Evolutionary conservation across 2,888 invertebrate species (phyloP).

Genomic region (Busseola fusca): DNA sequence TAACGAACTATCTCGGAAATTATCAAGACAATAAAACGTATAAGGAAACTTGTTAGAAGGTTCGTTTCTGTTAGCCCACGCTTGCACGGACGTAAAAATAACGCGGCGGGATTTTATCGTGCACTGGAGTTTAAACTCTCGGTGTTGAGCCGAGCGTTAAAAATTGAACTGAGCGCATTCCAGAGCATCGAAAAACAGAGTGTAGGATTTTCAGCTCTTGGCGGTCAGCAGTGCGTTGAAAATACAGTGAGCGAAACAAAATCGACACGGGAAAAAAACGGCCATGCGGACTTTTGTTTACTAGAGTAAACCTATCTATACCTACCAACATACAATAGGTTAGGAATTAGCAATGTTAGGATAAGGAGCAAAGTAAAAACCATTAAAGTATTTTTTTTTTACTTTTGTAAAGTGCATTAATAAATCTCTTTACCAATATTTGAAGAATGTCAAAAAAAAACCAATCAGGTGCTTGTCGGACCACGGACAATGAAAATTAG

Average conservation of each 20-base stretch:
- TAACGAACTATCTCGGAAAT: conserved; percentile 45
- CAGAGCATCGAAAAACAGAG: neutral
- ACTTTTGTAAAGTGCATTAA: neutral
- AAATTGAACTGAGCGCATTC: neutral
- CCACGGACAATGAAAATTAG: neutral
- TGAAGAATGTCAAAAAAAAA: neutral
- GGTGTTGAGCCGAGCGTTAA: neutral
- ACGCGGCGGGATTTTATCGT: neutral
- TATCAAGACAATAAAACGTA: conserved; percentile 56
- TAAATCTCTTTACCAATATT: conserved; percentile 2
- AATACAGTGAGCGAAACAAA: neutral
- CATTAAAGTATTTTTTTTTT: neutral
- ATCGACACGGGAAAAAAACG: neutral
- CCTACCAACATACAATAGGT: neutral
- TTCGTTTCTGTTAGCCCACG: conserved; percentile 15
- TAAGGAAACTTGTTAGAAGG: conserved; percentile 52
- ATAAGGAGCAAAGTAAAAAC: neutral
- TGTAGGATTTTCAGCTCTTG: neutral
- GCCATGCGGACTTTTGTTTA: neutral
- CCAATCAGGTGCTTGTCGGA: neutral
- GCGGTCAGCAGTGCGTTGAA: neutral
- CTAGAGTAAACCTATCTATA: conserved; percentile 4
- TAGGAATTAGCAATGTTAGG: too few species aligned
- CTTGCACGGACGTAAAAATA: neutral
- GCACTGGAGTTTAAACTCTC: neutral